Evolutionary conservation across 2,797 vertebrate genomes (phyloP).

Genomic region (Intellagama lesueurii): DNA sequence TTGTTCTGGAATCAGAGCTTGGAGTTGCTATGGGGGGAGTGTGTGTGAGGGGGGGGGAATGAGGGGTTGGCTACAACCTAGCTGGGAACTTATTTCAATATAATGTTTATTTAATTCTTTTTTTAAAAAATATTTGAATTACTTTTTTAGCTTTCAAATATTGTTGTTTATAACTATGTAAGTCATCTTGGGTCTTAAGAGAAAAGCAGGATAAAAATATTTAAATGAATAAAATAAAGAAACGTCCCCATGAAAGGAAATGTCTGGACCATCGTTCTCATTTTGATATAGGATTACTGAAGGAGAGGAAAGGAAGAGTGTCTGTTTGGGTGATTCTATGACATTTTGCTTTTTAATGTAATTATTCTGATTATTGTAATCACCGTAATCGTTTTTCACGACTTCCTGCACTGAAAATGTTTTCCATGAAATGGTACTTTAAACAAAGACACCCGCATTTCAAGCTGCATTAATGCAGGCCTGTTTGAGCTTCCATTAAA

Average conservation of each 20-base stretch:
- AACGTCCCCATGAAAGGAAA: neutral
- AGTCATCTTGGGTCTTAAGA: no score
- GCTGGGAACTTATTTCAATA: no score
- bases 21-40: no score
- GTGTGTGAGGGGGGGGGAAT: no score
- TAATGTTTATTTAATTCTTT: no score
- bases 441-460: neutral
- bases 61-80: no score
- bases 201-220: no score
- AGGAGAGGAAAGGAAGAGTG: neutral
- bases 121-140: no score
- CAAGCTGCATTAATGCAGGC: conserved; percentile 3
- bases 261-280: neutral
- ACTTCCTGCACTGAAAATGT: conserved; percentile 30
- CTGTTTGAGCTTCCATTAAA: conserved; percentile 35
- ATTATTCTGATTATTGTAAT: conserved; percentile 4
- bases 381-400: neutral
- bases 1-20: no score
- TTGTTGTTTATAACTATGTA: no score
- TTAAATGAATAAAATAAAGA: no score
- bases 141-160: no score
- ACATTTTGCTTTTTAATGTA: conserved; percentile 6
- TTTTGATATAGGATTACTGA: neutral
- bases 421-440: conserved; percentile 14
- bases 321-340: neutral